Conservation (phyloP, 2,113 vertebrate genomes). For the Lontra canadensis region DNA sequence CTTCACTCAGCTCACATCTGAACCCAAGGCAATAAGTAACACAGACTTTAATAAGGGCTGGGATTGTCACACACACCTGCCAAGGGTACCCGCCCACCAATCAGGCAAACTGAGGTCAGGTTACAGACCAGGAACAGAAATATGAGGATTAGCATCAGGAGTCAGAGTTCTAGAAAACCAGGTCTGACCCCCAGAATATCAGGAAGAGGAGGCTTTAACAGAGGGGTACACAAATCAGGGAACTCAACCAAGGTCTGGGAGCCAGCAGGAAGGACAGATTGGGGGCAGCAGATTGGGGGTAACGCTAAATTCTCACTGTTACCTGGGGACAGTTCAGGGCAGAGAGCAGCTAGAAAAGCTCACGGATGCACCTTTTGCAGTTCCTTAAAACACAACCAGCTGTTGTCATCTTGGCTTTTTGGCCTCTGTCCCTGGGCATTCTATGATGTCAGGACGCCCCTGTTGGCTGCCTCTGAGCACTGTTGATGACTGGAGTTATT, state of each 20-base stretch:
- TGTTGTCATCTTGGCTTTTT: neutral
- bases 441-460: no score
- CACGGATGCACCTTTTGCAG: neutral
- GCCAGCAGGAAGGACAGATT: neutral
- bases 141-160: neutral
- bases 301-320: neutral
- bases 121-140: neutral
- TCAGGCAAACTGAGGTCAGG: neutral
- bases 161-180: neutral
- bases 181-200: neutral
- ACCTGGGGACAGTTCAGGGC: neutral
- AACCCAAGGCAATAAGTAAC: neutral
- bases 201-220: neutral
- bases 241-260: neutral
- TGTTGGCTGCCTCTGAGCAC: neutral
- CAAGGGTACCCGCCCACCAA: neutral
- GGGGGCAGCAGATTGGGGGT: accelerated
- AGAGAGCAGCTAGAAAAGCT: neutral
- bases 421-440: neutral
- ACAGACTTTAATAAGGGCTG: no score
- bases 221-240: neutral
- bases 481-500: neutral
- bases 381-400: neutral
- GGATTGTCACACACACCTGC: no score
- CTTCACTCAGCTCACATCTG: neutral